A percentile compares a stretch with the other conserved stretches of the same genome.
Conservation (phyloP, 1,140 invertebrate species). For the Cephus cinctus region DNA sequence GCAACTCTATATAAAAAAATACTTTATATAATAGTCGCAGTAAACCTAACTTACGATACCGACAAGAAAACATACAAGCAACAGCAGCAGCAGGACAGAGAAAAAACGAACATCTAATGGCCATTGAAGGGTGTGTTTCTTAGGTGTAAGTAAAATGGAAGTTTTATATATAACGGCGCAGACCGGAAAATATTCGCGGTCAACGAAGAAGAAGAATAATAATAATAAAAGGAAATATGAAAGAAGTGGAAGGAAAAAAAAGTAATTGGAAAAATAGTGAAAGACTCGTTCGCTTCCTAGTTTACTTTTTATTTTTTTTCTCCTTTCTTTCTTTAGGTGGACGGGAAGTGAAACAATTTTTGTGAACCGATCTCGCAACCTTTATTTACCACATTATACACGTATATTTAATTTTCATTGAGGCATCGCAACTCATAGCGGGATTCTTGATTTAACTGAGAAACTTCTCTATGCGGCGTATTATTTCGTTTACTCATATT, state of each 20-base stretch:
- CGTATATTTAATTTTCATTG: not conserved
- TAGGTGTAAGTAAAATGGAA: conserved; percentile 51
- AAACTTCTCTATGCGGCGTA: too few relatives aligned
- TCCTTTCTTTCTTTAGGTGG: conserved; percentile 24
- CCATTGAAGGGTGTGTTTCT: too few relatives aligned
- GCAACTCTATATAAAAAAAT: conserved; percentile 49
- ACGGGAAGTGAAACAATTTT: not conserved
- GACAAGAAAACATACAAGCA: conserved; percentile 43
- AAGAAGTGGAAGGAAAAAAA: conserved; percentile 7
- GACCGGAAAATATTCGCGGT: conserved; percentile 27
- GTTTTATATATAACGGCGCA: conserved; percentile 54
- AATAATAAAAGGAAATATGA: conserved; percentile 1
- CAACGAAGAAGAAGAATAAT: conserved; percentile 8
- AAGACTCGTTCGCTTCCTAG: conserved; percentile 6
- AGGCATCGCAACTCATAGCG: too few relatives aligned
- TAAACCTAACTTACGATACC: conserved; percentile 43
- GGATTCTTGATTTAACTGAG: too few relatives aligned
- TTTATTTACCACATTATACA: not conserved
- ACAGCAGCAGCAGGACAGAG: too few relatives aligned
- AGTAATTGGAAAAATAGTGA: not conserved
- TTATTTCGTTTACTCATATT: too few relatives aligned
- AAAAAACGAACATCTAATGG: too few relatives aligned
- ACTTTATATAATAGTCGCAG: conserved; percentile 50
- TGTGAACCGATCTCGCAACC: not conserved
- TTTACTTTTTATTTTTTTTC: conserved; percentile 24